These are phyloP conservation scores for Drosophila obscura DNA, from an alignment of 1,140 invertebrate genomes.

Conservation along the genomic window DNA sequence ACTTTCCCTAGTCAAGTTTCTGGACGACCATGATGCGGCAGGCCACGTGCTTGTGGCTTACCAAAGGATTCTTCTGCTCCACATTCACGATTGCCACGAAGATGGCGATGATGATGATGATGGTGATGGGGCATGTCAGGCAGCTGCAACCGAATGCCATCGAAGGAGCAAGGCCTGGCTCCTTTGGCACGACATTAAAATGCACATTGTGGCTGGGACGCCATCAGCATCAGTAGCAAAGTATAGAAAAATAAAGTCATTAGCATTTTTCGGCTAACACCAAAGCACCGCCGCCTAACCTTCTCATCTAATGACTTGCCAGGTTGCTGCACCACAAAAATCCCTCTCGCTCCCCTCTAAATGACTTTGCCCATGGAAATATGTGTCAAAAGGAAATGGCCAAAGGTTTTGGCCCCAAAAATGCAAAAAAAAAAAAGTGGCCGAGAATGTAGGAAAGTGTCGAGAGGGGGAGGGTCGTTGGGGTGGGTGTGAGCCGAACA, in stretches of 20 bases:
- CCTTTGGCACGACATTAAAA: slow-evolving; percentile 75
- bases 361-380: slow-evolving; percentile 57
- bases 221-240: slow-evolving; percentile 49
- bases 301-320: slow-evolving; percentile 65
- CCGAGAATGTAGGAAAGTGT: neutral
- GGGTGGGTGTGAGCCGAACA: slow-evolving; percentile 19
- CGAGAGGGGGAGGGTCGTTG: neutral
- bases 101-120: neutral
- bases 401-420: slow-evolving; percentile 26
- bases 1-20: slow-evolving; percentile 7
- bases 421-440: slow-evolving; percentile 1
- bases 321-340: slow-evolving; percentile 60
- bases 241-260: slow-evolving; percentile 81
- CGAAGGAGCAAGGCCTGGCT: slow-evolving; percentile 17
- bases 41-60: slow-evolving; percentile 30
- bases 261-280: slow-evolving; percentile 79
- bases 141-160: slow-evolving; percentile 40
- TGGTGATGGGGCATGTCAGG: slow-evolving; percentile 18
- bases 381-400: slow-evolving; percentile 71
- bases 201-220: slow-evolving; percentile 64
- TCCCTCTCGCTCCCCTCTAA: slow-evolving; percentile 15
- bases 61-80: slow-evolving; percentile 26
- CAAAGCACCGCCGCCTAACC: slow-evolving; percentile 21
- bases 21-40: neutral
- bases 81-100: neutral